phyloP scores from a whole-genome alignment of 2,797 vertebrate species.

The Neosilurus mollespiculum region DNA sequence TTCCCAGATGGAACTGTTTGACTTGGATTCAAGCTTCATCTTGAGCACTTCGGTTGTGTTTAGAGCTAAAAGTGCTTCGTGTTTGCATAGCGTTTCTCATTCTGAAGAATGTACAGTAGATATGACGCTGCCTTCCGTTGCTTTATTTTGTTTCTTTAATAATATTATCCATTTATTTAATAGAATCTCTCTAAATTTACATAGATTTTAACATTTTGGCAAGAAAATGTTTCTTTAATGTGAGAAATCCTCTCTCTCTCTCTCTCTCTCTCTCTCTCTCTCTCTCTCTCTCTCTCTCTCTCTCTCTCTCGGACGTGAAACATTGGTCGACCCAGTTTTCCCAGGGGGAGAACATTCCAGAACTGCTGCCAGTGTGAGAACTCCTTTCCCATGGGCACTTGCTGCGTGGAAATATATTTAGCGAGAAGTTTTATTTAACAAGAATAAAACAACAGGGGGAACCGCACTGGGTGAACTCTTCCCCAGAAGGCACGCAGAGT shows the following conservation, averaged over 20 bases:
- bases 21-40: neutral
- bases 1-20: neutral
- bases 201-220: neutral
- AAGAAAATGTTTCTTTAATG: neutral
- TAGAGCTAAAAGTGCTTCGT: neutral
- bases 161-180: neutral
- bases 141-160: neutral
- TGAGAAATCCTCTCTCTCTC: neutral
- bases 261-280: neutral
- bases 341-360: conserved; percentile 44
- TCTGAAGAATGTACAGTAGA: neutral
- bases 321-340: conserved; percentile 40
- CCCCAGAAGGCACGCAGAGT: conserved; percentile 27
- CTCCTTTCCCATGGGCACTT: conserved; percentile 46
- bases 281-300: neutral
- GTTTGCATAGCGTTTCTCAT: neutral
- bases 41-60: neutral
- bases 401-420: conserved; percentile 46
- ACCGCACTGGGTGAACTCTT: conserved; percentile 6
- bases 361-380: conserved; percentile 39
- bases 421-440: conserved; percentile 23
- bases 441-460: conserved; percentile 3
- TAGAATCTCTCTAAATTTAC: neutral
- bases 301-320: conserved; percentile 18
- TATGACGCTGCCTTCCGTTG: neutral